These are phyloP conservation scores for Balearica regulorum DNA, from an alignment of 2,797 vertebrate species.

Conservation along the genomic window DNA sequence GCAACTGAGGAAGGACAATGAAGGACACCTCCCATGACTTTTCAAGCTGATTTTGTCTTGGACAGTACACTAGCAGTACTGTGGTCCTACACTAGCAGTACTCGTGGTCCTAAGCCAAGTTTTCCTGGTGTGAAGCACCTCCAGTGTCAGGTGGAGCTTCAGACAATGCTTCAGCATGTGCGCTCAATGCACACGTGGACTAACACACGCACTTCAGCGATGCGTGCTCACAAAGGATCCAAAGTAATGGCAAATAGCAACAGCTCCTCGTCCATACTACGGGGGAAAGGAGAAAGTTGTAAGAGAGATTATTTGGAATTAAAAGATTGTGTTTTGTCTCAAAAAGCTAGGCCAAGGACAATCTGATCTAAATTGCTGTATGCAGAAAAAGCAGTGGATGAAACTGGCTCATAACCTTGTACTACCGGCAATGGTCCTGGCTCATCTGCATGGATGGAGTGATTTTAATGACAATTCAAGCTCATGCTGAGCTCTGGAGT, in stretches of 20 bases:
- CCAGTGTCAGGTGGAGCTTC: neutral
- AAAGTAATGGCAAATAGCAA: neutral
- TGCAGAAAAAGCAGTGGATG: neutral
- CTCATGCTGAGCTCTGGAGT: neutral
- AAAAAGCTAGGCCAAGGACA: neutral
- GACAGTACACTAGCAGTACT: neutral
- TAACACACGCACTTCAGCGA: neutral
- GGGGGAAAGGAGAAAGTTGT: neutral
- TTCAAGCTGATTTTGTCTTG: neutral
- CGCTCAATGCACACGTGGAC: fast-evolving
- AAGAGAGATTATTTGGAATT: neutral
- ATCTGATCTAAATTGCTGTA: neutral
- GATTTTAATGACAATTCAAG: neutral
- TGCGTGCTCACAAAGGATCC: neutral
- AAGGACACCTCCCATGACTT: neutral
- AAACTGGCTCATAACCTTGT: neutral
- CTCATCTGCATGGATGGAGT: neutral
- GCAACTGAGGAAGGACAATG: neutral
- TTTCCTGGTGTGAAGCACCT: neutral
- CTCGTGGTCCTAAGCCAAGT: neutral
- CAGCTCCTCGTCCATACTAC: neutral
- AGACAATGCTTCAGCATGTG: fast-evolving
- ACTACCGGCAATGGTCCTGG: neutral
- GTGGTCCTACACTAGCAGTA: neutral
- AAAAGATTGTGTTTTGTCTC: neutral